These are phyloP conservation scores for Drosophila subsilvestris DNA, from an alignment of 2,888 invertebrate species.

Conservation along the genomic window DNA sequence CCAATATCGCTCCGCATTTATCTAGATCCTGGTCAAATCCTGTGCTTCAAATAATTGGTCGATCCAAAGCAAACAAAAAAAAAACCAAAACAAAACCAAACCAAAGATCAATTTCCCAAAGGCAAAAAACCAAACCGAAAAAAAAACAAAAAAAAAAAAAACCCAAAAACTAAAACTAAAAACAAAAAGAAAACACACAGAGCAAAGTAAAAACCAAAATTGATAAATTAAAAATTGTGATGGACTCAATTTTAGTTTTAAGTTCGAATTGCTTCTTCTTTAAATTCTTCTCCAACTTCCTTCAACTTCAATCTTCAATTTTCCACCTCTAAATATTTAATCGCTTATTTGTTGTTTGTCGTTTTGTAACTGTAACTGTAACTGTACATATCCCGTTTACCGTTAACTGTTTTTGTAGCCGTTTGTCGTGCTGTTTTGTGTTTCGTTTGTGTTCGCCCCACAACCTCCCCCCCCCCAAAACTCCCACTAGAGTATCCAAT, in stretches of 20 bases:
- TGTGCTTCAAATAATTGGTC: slow-evolving; percentile 9
- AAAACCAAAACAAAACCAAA: neutral
- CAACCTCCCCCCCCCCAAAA: neutral
- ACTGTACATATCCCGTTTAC: slow-evolving; percentile 9
- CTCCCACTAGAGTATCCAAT: neutral
- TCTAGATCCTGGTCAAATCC: slow-evolving; percentile 11
- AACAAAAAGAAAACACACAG: slow-evolving; percentile 20
- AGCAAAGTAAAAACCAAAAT: slow-evolving; percentile 45
- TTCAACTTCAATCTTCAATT: neutral
- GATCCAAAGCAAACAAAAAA: slow-evolving; percentile 5
- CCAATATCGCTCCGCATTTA: slow-evolving; percentile 16
- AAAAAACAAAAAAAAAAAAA: slow-evolving; percentile 25
- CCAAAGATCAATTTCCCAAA: neutral
- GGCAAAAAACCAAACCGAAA: neutral
- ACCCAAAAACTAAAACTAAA: slow-evolving; percentile 18
- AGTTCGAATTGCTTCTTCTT: slow-evolving; percentile 61
- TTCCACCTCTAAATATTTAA: slow-evolving; percentile 2
- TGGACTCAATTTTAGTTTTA: slow-evolving; percentile 81
- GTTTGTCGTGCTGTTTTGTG: slow-evolving; percentile 23
- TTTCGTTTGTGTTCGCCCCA: neutral
- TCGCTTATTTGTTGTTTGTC: slow-evolving; percentile 39
- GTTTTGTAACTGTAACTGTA: slow-evolving; percentile 32
- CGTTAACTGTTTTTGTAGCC: slow-evolving; percentile 35
- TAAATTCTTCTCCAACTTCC: slow-evolving; percentile 31
- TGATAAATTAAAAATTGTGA: slow-evolving; percentile 81